Percentiles rank a stretch among this genome's conserved stretches.
Conservation (phyloP, 2,113 vertebrate species). For the Pagrus major region DNA sequence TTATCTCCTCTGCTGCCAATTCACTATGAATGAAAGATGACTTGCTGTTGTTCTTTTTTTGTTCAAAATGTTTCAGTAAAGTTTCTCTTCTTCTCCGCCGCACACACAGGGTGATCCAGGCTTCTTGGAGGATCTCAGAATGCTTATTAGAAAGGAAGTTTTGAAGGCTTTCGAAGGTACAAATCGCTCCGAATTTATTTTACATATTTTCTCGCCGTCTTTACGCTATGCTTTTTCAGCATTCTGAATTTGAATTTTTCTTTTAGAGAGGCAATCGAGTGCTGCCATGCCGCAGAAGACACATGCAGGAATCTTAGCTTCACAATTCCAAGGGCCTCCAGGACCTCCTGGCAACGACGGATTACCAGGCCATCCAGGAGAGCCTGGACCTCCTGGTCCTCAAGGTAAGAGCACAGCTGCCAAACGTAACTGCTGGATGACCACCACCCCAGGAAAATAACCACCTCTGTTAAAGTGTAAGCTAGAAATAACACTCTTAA, state of each 20-base stretch:
- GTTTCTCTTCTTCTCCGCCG: slow-evolving; percentile 28
- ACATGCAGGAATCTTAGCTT: slow-evolving; percentile 91
- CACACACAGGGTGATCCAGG: slow-evolving; percentile 85
- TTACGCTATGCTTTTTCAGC: neutral
- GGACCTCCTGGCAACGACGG: slow-evolving; percentile 93
- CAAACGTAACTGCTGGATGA: slow-evolving; percentile 40
- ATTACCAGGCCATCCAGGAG: slow-evolving; percentile 91
- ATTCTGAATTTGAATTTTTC: neutral
- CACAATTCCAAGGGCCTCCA: slow-evolving; percentile 89
- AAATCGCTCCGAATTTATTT: neutral
- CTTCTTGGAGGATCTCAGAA: slow-evolving; percentile 93
- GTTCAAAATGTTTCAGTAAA: slow-evolving; percentile 46
- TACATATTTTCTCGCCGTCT: neutral
- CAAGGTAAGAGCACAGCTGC: slow-evolving; percentile 88
- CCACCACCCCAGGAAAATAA: slow-evolving; percentile 22
- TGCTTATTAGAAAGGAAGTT: slow-evolving; percentile 92
- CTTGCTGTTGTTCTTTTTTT: slow-evolving; percentile 40
- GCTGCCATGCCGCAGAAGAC: slow-evolving; percentile 87
- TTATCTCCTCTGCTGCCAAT: slow-evolving; percentile 22
- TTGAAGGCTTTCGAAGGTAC: slow-evolving; percentile 94
- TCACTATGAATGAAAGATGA: slow-evolving; percentile 51
- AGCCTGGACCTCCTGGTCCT: slow-evolving; percentile 87
- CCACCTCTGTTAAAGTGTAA: slow-evolving; percentile 19
- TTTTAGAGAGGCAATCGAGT: slow-evolving; percentile 85
- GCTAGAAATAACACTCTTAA: slow-evolving; percentile 40